Base-by-base conservation (phyloP, 2,113 vertebrate species). In the Laterallus jamaicensis region DNA sequence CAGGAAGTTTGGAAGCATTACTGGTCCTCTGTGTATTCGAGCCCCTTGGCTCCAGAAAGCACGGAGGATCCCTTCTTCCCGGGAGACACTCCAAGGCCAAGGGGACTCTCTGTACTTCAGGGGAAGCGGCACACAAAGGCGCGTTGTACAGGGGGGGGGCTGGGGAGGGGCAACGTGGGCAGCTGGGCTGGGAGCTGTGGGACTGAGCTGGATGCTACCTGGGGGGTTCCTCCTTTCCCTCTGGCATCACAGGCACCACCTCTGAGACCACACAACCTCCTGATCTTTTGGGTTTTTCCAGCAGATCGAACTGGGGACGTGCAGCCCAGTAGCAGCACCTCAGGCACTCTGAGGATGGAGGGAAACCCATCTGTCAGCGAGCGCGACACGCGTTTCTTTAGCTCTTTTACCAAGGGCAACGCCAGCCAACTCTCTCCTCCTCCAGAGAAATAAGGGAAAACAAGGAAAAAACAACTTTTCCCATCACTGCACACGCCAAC, bases 61-160 rank as follows among this genome's bases (percentile, higher is more conserved):
- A 55, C 55, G 13, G 77, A 95, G 88, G 81, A n/a, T 44, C 91
- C 88, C 96, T 64, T 44, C 79, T 85, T 44, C 90, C 87, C 4
- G 74, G 97, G 97, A 83, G 93, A 35, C 2, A 12, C 94, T 96
- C 96, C 92, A 91, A 90, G 87, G 62, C 9, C 56, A 25, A 56
- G 37, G 79, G 91, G 73, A 70, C 94, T 78, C 62, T 69, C n/a
- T 78, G 96, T 86, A 9, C 91, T 76, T 37, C 15, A 20, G 69
- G 69, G 28, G 85, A 54, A 82, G 90, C 21, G 0, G 69, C 28
- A 2, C 39, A 97, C 95, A 97, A 94, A 96, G 95, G 49, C 26
- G 21, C 6, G 64, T 24, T 90, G 70, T 60, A 55, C 49, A 49
- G 86, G 76, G 86, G 76, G 86, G 76, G 76, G 62, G 31, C 39